Evolutionary conservation across 2,113 vertebrate species (phyloP).

Genomic region (Miniopterus natalensis): DNA sequence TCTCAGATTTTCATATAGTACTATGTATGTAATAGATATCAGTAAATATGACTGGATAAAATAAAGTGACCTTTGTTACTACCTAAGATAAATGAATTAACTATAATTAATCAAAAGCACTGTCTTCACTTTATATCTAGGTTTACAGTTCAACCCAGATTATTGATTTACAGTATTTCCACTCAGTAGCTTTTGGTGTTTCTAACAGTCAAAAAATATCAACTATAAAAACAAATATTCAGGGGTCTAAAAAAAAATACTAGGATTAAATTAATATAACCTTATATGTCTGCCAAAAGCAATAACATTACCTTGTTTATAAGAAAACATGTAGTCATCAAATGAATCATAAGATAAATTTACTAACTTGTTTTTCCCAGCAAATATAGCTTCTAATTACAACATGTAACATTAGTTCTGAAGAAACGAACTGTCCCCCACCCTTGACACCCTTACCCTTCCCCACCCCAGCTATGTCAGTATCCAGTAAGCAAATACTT

Average conservation of each 20-base stretch:
- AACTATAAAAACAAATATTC: constrained; percentile 31
- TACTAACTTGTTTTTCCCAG: constrained; percentile 52
- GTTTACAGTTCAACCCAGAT: not conserved
- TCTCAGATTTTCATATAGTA: not conserved
- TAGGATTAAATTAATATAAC: constrained; percentile 52
- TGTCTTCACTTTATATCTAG: constrained; percentile 1
- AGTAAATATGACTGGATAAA: constrained; percentile 41
- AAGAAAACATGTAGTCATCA: constrained; percentile 56
- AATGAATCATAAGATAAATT: constrained; percentile 56
- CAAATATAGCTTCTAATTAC: constrained; percentile 4
- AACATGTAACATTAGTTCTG: constrained; percentile 28
- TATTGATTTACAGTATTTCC: not conserved
- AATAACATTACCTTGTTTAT: constrained; percentile 59
- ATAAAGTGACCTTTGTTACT: not conserved
- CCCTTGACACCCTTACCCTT: not conserved
- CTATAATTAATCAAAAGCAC: not conserved
- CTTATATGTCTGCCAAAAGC: constrained; percentile 45
- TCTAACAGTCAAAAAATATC: constrained; percentile 31
- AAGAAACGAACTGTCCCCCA: not conserved
- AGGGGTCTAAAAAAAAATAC: not conserved
- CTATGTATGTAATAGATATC: not conserved
- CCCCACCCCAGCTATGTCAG: not conserved
- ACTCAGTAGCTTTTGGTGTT: not conserved
- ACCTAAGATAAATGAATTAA: constrained; percentile 47
- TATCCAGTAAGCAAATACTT: constrained; percentile 58